Evolutionary conservation across 2,888 invertebrate species (phyloP).

Genomic region (Argyresthia goedartella): DNA sequence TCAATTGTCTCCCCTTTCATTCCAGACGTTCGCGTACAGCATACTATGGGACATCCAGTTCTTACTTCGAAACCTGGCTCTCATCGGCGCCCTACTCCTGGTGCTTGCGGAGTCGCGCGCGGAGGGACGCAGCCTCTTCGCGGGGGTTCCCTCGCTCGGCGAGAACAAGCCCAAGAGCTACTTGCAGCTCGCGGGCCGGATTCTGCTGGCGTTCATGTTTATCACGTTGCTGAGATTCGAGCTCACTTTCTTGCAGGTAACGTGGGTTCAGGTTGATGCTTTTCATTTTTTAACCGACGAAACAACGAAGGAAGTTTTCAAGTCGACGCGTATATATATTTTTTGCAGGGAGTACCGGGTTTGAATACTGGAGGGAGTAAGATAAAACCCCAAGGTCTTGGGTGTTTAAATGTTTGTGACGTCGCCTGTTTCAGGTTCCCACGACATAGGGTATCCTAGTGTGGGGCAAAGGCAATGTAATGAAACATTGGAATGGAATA

Average conservation of each 20-base stretch:
- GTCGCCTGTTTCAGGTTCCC: too few species aligned
- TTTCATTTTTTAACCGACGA: background rate
- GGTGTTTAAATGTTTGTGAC: too few species aligned
- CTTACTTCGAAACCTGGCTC: conserved; percentile 93
- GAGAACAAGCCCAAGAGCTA: conserved; percentile 98
- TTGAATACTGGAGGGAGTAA: too few species aligned
- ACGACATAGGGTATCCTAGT: too few species aligned
- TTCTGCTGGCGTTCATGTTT: conserved; percentile 98
- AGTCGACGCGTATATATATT: too few species aligned
- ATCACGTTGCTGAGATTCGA: conserved; percentile 96
- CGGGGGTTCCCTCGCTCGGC: conserved; percentile 91
- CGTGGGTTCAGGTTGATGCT: conserved; percentile 10
- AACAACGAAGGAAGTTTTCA: too few species aligned
- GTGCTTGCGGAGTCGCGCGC: conserved; percentile 96
- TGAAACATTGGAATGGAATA: too few species aligned
- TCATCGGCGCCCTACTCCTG: conserved; percentile 96
- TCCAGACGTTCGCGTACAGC: conserved; percentile 92
- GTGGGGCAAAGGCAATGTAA: too few species aligned
- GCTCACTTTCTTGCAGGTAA: conserved; percentile 86
- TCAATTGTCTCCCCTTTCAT: too few species aligned
- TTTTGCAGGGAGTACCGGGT: too few species aligned
- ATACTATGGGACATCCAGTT: conserved; percentile 99
- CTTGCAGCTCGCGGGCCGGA: conserved; percentile 94
- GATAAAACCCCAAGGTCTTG: too few species aligned
- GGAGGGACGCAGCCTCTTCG: conserved; percentile 95